Evolutionary conservation across 2,797 vertebrate genomes (phyloP), one percentile per base, ranked within the genome.

Genomic region (Vultur gryphus): DNA sequence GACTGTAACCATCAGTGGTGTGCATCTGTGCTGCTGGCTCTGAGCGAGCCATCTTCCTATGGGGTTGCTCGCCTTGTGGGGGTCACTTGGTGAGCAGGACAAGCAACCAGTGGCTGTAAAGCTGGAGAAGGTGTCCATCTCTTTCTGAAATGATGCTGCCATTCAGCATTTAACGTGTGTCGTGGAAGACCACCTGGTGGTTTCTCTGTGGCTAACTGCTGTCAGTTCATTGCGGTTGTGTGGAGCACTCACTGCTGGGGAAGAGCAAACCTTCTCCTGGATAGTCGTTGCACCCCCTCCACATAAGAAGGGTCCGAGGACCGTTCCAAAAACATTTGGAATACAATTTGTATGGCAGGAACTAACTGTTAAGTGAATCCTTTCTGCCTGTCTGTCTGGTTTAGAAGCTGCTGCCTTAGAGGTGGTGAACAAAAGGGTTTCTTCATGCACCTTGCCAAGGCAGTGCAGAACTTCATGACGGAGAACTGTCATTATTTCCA

Each of bases 31-130:
- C 44, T 75, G 52, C 69, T 86, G 55, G 25, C 46, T 72, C 11
- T n/a, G 61, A 59, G n/a, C 0, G 0, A 73, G 26, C 33, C 11
- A 5, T 41, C 44, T 77, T 84, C 25, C 21, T 35, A 4, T 0
- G 2, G 35, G 29, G 23, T 39, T 64, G 9, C 49, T 81, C 1
- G 0, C 39, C 37, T n/a, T 1, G 1, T 29, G 39, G 26, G 39
- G 26, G 26, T 51, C 46, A 28, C 55, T 35, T 65, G 51, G 8
- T 59, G 26, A 78, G 55, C 70, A 31, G 18, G 33, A 52, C 41
- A 44, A 84, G 64, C 35, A n/a, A 20, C 11, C 16, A 24, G 19
- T 21, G 29, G 19, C 61, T n/a, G 12, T 54, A 54, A 81, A 87
- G 37, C 73, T 65, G 29, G 25, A 54, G 39, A 24, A 55, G 23